phyloP scores from a whole-genome alignment of 2,113 vertebrate genomes.

The Mesitornis unicolor region DNA sequence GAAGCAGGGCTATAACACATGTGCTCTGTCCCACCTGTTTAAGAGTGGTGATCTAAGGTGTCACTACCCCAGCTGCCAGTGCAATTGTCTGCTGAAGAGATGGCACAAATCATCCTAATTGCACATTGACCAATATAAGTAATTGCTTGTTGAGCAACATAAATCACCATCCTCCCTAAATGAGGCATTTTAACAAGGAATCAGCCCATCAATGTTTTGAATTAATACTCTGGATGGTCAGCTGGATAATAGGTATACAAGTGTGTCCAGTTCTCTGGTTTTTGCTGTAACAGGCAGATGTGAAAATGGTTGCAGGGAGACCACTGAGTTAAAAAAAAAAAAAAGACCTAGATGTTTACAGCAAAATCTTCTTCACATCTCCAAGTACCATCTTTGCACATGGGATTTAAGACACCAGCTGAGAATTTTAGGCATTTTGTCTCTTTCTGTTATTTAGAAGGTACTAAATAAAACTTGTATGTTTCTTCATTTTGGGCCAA shows the following conservation, averaged over 20 bases:
- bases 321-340: neutral
- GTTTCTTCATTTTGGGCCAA: neutral
- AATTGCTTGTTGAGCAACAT: too few species aligned
- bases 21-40: neutral
- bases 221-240: neutral
- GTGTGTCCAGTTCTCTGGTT: neutral
- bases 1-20: neutral
- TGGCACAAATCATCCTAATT: neutral
- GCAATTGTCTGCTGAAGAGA: neutral
- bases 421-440: neutral
- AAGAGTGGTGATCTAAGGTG: neutral
- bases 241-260: neutral
- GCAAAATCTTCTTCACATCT: neutral
- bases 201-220: neutral
- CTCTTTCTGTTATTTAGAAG: neutral
- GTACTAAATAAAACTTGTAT: neutral
- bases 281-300: neutral
- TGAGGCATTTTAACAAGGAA: neutral
- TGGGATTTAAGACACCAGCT: neutral
- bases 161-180: neutral
- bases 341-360: neutral
- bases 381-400: neutral
- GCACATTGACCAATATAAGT: fast-evolving
- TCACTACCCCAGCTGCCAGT: neutral
- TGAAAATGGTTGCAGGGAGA: neutral